A percentile compares a stretch with the other conserved stretches of the same genome.
Conservation (phyloP, 2,888 invertebrate species). For the Drosophila cognata region DNA sequence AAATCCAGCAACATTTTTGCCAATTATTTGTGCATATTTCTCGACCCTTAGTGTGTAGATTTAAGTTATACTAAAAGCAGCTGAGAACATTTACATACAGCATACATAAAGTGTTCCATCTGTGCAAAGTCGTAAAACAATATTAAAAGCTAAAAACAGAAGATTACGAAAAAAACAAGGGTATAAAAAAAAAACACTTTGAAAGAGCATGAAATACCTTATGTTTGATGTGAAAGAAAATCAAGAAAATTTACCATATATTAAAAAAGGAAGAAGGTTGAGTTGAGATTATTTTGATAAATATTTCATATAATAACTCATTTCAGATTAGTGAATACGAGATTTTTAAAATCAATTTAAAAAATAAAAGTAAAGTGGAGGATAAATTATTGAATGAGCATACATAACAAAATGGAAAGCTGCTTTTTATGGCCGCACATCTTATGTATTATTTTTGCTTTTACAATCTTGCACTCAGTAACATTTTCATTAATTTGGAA, state of each 20-base stretch:
- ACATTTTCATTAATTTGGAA: neutral
- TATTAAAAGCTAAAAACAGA: constrained; percentile 35
- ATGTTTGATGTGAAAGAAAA: neutral
- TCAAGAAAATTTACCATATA: neutral
- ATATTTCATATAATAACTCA: neutral
- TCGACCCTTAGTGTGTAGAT: constrained; percentile 11
- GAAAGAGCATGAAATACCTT: neutral
- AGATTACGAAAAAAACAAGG: neutral
- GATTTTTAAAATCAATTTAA: neutral
- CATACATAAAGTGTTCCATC: constrained; percentile 55
- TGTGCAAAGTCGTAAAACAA: constrained; percentile 51
- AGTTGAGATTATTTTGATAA: neutral
- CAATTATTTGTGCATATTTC: constrained; percentile 44
- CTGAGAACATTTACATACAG: constrained; percentile 50
- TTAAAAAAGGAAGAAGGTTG: neutral
- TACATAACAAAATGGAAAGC: neutral
- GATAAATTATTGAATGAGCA: neutral
- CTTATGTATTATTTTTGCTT: neutral
- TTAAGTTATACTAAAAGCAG: constrained; percentile 32
- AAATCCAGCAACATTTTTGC: constrained; percentile 33
- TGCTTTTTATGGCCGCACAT: neutral
- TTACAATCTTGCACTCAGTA: neutral
- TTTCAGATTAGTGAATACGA: neutral
- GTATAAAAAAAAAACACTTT: neutral
- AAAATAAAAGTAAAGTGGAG: neutral